Conservation (phyloP, 2,113 vertebrate genomes). For the Gambusia holbrooki region DNA sequence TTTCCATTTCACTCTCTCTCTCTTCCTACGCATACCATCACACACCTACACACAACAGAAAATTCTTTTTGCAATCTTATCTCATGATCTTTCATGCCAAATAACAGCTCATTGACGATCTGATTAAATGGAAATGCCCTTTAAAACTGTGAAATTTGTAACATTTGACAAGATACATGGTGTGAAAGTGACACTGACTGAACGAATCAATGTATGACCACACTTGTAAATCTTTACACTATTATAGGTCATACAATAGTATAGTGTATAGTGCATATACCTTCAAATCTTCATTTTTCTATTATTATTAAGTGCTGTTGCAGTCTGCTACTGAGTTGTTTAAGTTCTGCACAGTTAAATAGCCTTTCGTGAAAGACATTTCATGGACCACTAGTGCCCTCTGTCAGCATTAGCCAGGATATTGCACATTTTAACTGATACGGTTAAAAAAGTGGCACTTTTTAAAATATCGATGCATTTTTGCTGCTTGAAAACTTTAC, state of each 20-base stretch:
- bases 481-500: neutral
- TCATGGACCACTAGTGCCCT: constrained; percentile 75
- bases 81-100: constrained; percentile 9
- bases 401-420: constrained; percentile 58
- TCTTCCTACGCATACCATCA: neutral
- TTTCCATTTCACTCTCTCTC: neutral
- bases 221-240: no score
- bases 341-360: constrained; percentile 14
- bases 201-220: neutral
- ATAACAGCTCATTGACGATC: constrained; percentile 6
- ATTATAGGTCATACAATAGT: no score
- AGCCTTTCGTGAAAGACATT: constrained; percentile 3
- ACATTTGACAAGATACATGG: neutral
- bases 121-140: neutral
- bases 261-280: no score
- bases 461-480: neutral
- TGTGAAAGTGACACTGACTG: neutral
- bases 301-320: constrained; percentile 5
- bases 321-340: neutral
- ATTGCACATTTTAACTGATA: constrained; percentile 7
- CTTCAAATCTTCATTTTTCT: no score
- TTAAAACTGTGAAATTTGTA: neutral
- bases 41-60: constrained; percentile 3
- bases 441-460: neutral
- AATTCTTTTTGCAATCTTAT: neutral